phyloP scores from a whole-genome alignment of 2,888 invertebrate species.

The Rhopalosiphum nymphaeae region DNA sequence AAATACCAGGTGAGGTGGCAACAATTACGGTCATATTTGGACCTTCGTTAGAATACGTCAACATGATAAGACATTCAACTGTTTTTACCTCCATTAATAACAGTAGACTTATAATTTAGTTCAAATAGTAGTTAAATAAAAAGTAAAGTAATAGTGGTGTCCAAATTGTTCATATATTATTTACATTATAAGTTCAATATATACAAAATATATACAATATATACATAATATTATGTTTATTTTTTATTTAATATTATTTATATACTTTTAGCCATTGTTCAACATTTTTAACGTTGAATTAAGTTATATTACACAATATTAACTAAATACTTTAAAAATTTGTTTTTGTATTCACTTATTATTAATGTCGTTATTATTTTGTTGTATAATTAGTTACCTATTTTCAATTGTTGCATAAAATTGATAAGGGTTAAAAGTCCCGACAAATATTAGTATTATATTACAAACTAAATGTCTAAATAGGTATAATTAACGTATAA shows the following conservation, averaged over 20 bases:
- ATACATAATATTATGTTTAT: no score
- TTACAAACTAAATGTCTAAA: background rate
- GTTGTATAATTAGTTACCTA: background rate
- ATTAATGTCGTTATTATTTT: background rate
- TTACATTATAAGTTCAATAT: background rate
- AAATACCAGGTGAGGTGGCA: background rate
- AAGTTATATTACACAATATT: background rate
- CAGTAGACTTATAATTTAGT: background rate
- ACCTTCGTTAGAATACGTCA: background rate
- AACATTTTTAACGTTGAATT: background rate
- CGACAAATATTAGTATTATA: background rate
- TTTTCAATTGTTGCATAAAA: background rate
- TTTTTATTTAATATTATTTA: background rate
- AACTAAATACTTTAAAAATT: background rate
- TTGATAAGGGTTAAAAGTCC: background rate
- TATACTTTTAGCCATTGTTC: background rate
- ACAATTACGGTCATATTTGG: background rate
- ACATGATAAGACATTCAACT: background rate
- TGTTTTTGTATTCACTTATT: background rate
- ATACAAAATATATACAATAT: no score
- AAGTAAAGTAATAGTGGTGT: background rate
- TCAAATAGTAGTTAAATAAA: background rate
- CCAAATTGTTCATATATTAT: background rate
- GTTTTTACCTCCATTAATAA: background rate
- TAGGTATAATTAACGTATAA: background rate